These are phyloP conservation scores for Nannoperca obscura DNA, from an alignment of 2,797 vertebrate species.

Conservation along the genomic window DNA sequence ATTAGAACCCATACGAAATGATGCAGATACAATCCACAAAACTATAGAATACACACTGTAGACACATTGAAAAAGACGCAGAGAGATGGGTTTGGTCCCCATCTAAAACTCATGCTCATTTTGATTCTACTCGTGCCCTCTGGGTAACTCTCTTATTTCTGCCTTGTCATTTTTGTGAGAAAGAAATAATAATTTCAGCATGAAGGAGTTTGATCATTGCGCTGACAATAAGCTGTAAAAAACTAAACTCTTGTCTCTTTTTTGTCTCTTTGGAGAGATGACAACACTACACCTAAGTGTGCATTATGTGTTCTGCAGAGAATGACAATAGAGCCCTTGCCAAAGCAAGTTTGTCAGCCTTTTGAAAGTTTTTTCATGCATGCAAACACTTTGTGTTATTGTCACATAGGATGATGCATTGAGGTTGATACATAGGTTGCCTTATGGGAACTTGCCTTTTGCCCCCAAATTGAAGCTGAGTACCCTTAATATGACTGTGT, in stretches of 20 bases:
- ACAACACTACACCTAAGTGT: neutral
- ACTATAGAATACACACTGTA: neutral
- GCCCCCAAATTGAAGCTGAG: neutral
- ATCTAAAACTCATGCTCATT: neutral
- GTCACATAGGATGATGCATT: neutral
- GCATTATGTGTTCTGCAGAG: conserved; percentile 11
- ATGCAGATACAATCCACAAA: neutral
- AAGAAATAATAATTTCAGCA: conserved; percentile 9
- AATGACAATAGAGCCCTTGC: neutral
- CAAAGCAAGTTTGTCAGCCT: neutral
- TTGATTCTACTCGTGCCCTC: neutral
- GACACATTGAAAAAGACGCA: neutral
- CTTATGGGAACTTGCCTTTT: neutral
- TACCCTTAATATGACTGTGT: neutral
- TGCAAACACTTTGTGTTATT: neutral
- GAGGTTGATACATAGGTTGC: neutral
- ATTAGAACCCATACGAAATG: neutral
- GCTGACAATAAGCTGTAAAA: conserved; percentile 15
- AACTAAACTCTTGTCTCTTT: neutral
- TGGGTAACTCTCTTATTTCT: neutral
- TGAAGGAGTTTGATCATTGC: conserved; percentile 7
- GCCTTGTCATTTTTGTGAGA: neutral
- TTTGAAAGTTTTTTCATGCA: neutral
- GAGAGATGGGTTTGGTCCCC: neutral
- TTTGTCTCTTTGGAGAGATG: neutral